Evolutionary conservation across 1,140 invertebrate genomes (phyloP), one percentile per base, ranked within the genome.

Genomic region (Musca vetustissima): DNA sequence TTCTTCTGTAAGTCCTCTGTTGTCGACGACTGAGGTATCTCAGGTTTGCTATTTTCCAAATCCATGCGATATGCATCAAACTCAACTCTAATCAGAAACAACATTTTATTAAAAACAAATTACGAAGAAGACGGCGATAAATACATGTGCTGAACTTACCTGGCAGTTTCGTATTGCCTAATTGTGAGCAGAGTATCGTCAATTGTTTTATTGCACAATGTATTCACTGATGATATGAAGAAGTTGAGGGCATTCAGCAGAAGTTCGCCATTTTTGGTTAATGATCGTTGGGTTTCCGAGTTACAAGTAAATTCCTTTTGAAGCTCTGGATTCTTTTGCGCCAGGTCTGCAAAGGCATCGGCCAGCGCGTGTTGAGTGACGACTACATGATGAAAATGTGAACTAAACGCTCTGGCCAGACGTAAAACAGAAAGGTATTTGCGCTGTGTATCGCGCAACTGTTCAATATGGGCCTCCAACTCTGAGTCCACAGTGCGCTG

Each of bases 61-160:
- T 98, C 96, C 81, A 92, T 92, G 78, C 96, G 90, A 83, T 98
- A 98, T 14, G 97, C 96, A 88, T 98, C 97, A 83, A 97, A 98
- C 83, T 98, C 96, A 83, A 98, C 89, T 84, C 96, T 95, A 22
- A 47, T 49, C 9, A 19, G 52, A 53, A 19, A 25, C 1, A 8
- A 25, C 13, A 65, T 66, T 66, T n/a, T n/a, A n/a, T n/a, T n/a
- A n/a, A n/a, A n/a, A n/a, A n/a, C n/a, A n/a, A n/a, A n/a, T n/a
- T n/a, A n/a, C n/a, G n/a, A n/a, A n/a, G n/a, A n/a, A n/a, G n/a
- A n/a, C n/a, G n/a, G n/a, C n/a, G n/a, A n/a, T n/a, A n/a, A n/a
- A n/a, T n/a, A n/a, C n/a, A n/a, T n/a, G n/a, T n/a, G n/a, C n/a
- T n/a, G n/a, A n/a, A 2, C 14, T 73, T 83, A 94, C 93, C 93